Base-by-base conservation (phyloP, 2,888 invertebrate species). In the Caenorhabditis sp. region DNA sequence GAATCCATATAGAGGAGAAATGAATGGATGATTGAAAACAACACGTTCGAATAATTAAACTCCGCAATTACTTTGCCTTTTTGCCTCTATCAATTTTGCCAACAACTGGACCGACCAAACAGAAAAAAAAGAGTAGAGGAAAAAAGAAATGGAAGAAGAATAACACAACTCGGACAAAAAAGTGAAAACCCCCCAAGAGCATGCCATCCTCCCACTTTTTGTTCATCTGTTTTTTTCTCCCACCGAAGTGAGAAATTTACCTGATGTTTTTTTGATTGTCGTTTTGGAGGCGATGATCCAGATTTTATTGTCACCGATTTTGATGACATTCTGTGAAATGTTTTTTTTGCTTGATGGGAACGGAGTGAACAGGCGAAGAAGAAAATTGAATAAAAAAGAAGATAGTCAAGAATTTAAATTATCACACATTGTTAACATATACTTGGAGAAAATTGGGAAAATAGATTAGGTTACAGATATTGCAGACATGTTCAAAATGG, bases 1-100 rank as follows among this genome's bases (percentile, higher is more conserved):
- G 85, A 85, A 77, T 85, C 85, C 79, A 85, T 83, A 59, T 73
- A 66, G 63, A 49, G 19, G 21, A 23, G 19, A 51, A 23, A 17
- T 31, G 31, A 31, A 19, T 14, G 3, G 17, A 49, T 49, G 4
- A n/a, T n/a, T n/a, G n/a, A n/a, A n/a, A n/a, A n/a, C n/a, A 31
- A 31, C 4, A 31, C 31, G 31, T 31, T 31, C 4, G 31, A 31
- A 31, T 31, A 31, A 31, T 31, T 31, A 31, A 31, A 31, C 5
- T 31, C 10, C 10, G 31, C 5, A 31, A 31, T 31, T 31, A 31
- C 31, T 31, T 31, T 43, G 43, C 3, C 43, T 43, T 17, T n/a
- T 43, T 43, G 12, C 43, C 14, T 43, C 43, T 43, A 43, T 43
- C 17, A 12, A 17, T 43, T 43, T 43, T 43, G 12, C 17, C 17